phyloP scores from a whole-genome alignment of 37 sponge, comb jelly and placozoan genomes.

The Dysidea cf. avara region DNA sequence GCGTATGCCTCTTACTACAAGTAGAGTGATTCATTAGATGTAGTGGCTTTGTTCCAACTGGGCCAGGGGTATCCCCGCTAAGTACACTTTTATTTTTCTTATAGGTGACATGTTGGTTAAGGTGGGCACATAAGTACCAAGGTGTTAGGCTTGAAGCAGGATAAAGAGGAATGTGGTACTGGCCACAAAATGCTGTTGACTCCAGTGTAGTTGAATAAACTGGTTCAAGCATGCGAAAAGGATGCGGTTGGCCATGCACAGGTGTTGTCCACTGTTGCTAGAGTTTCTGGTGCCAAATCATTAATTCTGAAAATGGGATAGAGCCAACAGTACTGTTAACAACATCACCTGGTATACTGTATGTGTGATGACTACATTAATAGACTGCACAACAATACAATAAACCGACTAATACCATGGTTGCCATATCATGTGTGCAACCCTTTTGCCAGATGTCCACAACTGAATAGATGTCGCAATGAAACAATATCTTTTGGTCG shows the following conservation, averaged over 20 bases:
- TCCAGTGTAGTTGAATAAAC: neutral
- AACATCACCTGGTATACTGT: conserved; percentile 1
- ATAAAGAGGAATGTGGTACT: too few relatives aligned
- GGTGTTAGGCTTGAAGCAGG: too few relatives aligned
- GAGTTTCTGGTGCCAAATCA: too few relatives aligned
- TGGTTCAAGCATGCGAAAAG: neutral
- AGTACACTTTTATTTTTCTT: too few relatives aligned
- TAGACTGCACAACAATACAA: conserved; percentile 7
- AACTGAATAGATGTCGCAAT: conserved; percentile 42
- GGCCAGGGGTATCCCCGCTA: too few relatives aligned
- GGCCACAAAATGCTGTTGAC: neutral
- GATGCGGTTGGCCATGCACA: neutral
- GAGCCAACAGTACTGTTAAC: too few relatives aligned
- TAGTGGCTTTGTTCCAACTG: too few relatives aligned
- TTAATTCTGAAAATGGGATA: conserved; percentile 16
- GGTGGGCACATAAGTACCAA: too few relatives aligned
- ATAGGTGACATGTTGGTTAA: too few relatives aligned
- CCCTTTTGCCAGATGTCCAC: neutral
- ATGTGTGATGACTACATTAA: conserved; percentile 1
- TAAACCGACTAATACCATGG: conserved; percentile 21
- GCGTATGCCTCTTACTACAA: too few relatives aligned
- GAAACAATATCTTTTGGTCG: neutral
- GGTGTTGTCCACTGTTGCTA: too few relatives aligned
- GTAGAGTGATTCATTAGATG: too few relatives aligned
- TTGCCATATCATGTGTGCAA: neutral